Evolutionary conservation across 2,888 invertebrate genomes (phyloP), one percentile per base, ranked within the genome.

Genomic region (Lydus trimaculatus): DNA sequence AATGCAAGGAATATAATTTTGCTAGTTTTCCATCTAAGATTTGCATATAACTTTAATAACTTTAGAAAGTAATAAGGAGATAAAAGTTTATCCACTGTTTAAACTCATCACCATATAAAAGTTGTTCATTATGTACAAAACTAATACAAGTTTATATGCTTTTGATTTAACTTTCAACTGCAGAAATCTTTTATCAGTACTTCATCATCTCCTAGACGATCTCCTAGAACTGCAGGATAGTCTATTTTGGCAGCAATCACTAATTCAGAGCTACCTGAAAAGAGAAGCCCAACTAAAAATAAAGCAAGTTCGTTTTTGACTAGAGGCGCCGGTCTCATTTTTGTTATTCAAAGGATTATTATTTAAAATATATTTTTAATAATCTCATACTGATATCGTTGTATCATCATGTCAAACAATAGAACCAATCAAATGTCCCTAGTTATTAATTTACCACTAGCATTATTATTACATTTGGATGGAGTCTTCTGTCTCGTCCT

Each of bases 381-480:
- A 3, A 13, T 52, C 11, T 11, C 25, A 28, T 52, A 52, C 13
- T 52, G 6, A 52, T 52, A 43, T 43, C 25, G 48, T 20, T 48
- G 52, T 52, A 52, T 52, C 52, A 52, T 52, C 52, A 4, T 23
- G 25, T 52, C 25, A 25, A 60, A 69, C 69, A 69, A 69, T 69
- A 63, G 65, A 48, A 43, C 58, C 63, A 71, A 71, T 71, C 71
- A 71, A 67, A 71, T 58, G 66, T 65, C 39, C 71, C 36, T 56
- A 61, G 61, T 67, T 71, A 71, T 71, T 71, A 71, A 71, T 71
- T 67, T 62, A 65, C 65, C 63, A 65, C 63, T 36, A 56, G 43
- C 61, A 63, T 39, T 61, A 65, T 67, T 67, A 71, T 71, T 71
- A 70, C 67, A 61, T 65, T 71, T 65, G 36, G 43, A 67, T n/a